Evolutionary conservation across 1,140 invertebrate species (phyloP).

Genomic region (Idris sp.): DNA sequence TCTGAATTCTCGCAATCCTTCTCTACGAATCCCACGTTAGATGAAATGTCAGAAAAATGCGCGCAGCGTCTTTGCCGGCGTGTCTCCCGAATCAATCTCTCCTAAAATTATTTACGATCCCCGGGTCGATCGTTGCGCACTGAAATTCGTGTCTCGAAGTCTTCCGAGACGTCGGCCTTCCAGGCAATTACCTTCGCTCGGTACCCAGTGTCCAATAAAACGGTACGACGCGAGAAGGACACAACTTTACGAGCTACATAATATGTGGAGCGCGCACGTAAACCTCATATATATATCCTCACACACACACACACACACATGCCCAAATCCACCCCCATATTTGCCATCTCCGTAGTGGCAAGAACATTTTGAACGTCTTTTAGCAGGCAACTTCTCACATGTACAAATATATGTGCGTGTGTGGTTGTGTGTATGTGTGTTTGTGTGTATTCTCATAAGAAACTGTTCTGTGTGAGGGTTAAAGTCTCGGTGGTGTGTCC

Average conservation of each 20-base stretch:
- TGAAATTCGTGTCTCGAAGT: slow-evolving; percentile 58
- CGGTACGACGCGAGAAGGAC: slow-evolving; percentile 55
- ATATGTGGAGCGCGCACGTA: slow-evolving; percentile 47
- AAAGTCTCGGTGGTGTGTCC: slow-evolving; percentile 63
- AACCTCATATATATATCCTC: slow-evolving; percentile 4
- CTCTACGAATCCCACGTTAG: slow-evolving; percentile 28
- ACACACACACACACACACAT: neutral
- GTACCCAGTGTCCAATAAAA: slow-evolving; percentile 71
- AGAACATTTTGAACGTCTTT: slow-evolving; percentile 62
- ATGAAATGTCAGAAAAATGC: slow-evolving; percentile 16
- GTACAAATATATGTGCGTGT: no score
- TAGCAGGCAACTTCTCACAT: slow-evolving; percentile 53
- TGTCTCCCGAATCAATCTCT: slow-evolving; percentile 52
- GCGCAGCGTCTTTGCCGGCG: neutral
- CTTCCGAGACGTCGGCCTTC: slow-evolving; percentile 63
- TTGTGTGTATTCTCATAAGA: slow-evolving; percentile 28
- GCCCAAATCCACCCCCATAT: slow-evolving; percentile 43
- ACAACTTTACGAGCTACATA: slow-evolving; percentile 49
- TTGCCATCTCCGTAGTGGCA: slow-evolving; percentile 49
- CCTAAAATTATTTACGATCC: slow-evolving; percentile 59
- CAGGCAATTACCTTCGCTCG: slow-evolving; percentile 71
- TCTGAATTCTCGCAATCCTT: slow-evolving; percentile 24
- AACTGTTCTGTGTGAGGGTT: slow-evolving; percentile 42
- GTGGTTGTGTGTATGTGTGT: neutral
- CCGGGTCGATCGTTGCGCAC: slow-evolving; percentile 43